These are phyloP conservation scores for Pristionchus entomophagus DNA, from an alignment of 2,888 invertebrate genomes.

Conservation along the genomic window DNA sequence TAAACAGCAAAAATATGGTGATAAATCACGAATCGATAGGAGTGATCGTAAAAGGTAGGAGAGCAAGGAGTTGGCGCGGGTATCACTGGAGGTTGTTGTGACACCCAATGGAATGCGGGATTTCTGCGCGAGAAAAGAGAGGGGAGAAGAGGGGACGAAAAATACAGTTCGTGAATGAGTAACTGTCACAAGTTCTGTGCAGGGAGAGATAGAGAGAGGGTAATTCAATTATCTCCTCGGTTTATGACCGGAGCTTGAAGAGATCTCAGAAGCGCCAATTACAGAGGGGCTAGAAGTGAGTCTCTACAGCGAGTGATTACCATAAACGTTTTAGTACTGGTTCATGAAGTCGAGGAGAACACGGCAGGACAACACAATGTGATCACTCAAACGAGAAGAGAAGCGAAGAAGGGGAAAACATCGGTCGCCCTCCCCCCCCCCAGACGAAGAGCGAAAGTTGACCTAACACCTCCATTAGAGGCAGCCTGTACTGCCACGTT, in stretches of 20 bases:
- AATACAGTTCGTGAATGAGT: conserved; percentile 21
- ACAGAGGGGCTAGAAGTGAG: background rate
- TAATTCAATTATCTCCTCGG: background rate
- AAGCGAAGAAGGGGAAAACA: background rate
- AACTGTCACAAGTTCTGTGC: conserved; percentile 29
- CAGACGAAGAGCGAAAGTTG: conserved; percentile 1
- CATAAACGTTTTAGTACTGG: background rate
- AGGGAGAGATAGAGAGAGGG: background rate
- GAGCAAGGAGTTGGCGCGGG: background rate
- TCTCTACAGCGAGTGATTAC: background rate
- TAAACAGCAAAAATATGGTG: background rate
- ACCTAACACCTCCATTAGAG: conserved; percentile 29
- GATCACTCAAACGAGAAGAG: background rate
- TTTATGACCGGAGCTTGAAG: no score
- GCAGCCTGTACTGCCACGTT: background rate
- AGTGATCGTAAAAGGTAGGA: background rate
- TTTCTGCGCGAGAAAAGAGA: background rate
- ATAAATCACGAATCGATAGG: background rate
- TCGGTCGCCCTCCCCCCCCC: background rate
- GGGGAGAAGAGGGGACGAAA: background rate
- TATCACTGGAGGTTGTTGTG: conserved; percentile 10
- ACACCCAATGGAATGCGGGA: conserved; percentile 7
- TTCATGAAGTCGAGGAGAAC: background rate
- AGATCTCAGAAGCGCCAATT: background rate
- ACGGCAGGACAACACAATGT: background rate